These are phyloP conservation scores for Blastomussa wellsi DNA, from an alignment of 92 coral and sea anemone species.

Conservation along the genomic window DNA sequence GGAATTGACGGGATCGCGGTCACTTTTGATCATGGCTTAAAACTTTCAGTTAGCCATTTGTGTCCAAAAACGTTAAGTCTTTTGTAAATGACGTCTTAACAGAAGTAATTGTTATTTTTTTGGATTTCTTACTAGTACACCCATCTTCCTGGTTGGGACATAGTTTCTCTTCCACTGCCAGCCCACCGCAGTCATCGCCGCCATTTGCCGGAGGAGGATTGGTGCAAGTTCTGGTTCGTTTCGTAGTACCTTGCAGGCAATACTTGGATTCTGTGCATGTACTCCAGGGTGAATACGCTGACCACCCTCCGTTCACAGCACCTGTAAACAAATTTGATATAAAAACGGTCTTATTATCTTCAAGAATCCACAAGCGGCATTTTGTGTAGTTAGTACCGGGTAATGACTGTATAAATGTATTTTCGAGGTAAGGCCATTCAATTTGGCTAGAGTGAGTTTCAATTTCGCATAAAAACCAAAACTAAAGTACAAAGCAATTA, in stretches of 20 bases:
- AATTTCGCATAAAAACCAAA: too few species aligned
- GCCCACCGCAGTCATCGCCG: conserved; percentile 91
- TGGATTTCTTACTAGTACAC: conserved; percentile 66
- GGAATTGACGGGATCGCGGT: background rate
- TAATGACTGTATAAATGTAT: too few species aligned
- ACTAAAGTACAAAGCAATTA: too few species aligned
- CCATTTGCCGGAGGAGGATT: conserved; percentile 82
- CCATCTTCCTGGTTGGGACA: conserved; percentile 87
- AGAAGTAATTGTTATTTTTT: too few species aligned
- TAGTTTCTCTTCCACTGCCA: conserved; percentile 59
- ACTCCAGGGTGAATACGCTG: conserved; percentile 72
- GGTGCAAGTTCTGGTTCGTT: conserved; percentile 73
- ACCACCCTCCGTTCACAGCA: conserved; percentile 91
- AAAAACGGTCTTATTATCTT: background rate
- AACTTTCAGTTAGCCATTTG: background rate
- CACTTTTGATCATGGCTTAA: background rate
- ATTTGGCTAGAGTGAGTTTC: too few species aligned
- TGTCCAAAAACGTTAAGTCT: background rate
- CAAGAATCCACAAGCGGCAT: background rate
- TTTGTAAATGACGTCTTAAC: too few species aligned
- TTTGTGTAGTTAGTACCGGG: too few species aligned
- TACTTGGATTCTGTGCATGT: conserved; percentile 75
- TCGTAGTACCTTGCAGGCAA: conserved; percentile 72
- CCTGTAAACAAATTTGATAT: conserved; percentile 40
- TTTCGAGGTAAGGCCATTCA: too few species aligned